Base-by-base conservation (phyloP, 2,113 vertebrate genomes). In the Nycticryphes semicollaris region DNA sequence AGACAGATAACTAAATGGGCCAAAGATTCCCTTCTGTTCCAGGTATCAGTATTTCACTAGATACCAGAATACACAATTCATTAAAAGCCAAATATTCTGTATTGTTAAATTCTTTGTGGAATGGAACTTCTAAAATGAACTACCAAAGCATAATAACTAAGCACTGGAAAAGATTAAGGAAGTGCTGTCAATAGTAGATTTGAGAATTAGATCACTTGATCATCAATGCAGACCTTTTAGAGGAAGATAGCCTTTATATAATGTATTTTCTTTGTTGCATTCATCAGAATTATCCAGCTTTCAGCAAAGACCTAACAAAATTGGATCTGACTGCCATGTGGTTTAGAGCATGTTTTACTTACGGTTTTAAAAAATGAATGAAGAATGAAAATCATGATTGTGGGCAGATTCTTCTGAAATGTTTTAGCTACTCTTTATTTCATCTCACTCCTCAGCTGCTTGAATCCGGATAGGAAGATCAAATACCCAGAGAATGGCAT, bases 331-430 rank as follows among this genome's bases (percentile, higher is more conserved):
- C 21, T 93, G 41, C 21, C 62, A n/a, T 92, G 93, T 94, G 87
- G 78, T 97, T 97, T 95, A 89, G 48, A 89, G 41, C 73, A 41
- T 24, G 11, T 95, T 93, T 78, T 92, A 82, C 90, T 96, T 90
- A 94, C 6, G 1, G 19, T 73, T 92, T 86, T 87, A 87, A 96
- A 94, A 95, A 95, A 95, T 81, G 69, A 96, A 96, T 80, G 89
- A 87, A 94, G 87, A 96, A 93, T 83, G 24, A 95, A 95, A 96
- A 88, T 87, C 87, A 75, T 90, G 89, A 87, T 33, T 96, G 84
- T 94, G 76, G 83, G 63, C 79, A 96, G 86, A 94, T 94, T 93
- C 70, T 94, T 93, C 66, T 1, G 5, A 92, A 92, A 57, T 79
- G 31, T 79, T 96, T 94, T 76, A 94, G 83, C 59, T 93, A 69